Percentiles rank a stretch among this genome's conserved stretches.
These are phyloP conservation scores for Pegoplata infirma DNA, from an alignment of 2,888 invertebrate genomes.

Conservation along the genomic window DNA sequence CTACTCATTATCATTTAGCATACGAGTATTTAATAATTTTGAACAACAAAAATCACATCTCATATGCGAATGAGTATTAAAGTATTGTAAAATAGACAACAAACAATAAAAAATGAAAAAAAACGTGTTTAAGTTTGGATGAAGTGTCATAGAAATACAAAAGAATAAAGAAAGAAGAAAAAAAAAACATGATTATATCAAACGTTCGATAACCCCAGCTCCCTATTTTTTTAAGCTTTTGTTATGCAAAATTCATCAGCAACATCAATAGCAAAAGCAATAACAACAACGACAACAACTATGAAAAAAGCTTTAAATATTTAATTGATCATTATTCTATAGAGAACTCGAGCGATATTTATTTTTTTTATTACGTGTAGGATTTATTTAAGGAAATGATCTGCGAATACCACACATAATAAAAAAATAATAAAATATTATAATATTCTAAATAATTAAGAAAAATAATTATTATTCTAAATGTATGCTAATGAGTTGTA, in stretches of 20 bases:
- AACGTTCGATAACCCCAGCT: conserved; percentile 74
- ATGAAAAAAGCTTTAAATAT: conserved; percentile 40
- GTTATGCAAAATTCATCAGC: conserved; percentile 41
- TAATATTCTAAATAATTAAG: no score
- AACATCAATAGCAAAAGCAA: conserved; percentile 1
- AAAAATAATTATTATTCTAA: background rate
- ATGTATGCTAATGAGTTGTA: background rate
- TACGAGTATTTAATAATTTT: conserved; percentile 20
- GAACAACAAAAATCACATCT: conserved; percentile 35
- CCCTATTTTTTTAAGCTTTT: conserved; percentile 40
- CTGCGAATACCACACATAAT: conserved; percentile 16
- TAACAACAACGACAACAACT: conserved; percentile 32
- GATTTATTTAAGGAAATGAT: conserved; percentile 40
- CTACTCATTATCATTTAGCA: conserved; percentile 23
- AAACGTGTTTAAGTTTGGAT: background rate
- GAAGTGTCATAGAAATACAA: conserved; percentile 4
- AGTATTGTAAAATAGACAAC: conserved; percentile 15
- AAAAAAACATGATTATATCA: conserved; percentile 72
- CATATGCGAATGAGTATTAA: conserved; percentile 60
- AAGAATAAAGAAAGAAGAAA: conserved; percentile 39
- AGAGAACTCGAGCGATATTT: conserved; percentile 2
- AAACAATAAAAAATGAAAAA: background rate
- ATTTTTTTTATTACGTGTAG: conserved; percentile 34
- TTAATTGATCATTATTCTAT: conserved; percentile 26
- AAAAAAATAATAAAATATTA: conserved; percentile 3